Evolutionary conservation across 2,113 vertebrate genomes (phyloP), one percentile per base, ranked within the genome.

Genomic region (Mustela nigripes): DNA sequence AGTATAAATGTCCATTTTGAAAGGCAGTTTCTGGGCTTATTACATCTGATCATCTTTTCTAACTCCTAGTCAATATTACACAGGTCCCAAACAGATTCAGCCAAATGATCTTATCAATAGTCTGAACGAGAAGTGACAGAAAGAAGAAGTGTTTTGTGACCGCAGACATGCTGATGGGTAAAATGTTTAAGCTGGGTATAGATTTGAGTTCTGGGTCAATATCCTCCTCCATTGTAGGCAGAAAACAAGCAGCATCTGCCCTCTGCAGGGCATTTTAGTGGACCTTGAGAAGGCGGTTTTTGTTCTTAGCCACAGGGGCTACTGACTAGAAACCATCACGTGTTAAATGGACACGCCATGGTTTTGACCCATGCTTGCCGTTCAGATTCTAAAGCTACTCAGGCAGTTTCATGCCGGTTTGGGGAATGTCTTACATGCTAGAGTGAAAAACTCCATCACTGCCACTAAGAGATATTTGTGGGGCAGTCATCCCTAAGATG

Each of bases 21-120:
- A 95, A 93, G 58, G 28, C 91, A 95, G 97, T 98, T 98, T 98
- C 97, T 95, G 82, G 98, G 98, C 89, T 98, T 99, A 98, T 98
- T 99, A 98, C 97, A 98, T 98, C 97, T 98, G 98, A 99, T 99
- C 98, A 98, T 99, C 98, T 98, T 98, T 98, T 98, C 98, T 98
- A 98, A 99, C 96, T 98, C 97, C 97, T 98, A 98, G 99, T 99
- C 99, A 98, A 98, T 99, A 99, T 97, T 97, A 98, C 98, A 97
- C 95, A 98, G 95, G 98, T 98, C 98, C 98, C 98, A 98, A 98
- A 99, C 98, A 98, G 99, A 98, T 99, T 98, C 98, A 98, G 95
- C 98, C 98, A 99, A 99, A 99, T 99, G 98, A 99, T 99, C 98
- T 99, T 99, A 99, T 99, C 99, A 99, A 98, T 99, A 99, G 98